Evolutionary conservation across 2,888 invertebrate species (phyloP).

Genomic region (Phragmatobia fuliginosa): DNA sequence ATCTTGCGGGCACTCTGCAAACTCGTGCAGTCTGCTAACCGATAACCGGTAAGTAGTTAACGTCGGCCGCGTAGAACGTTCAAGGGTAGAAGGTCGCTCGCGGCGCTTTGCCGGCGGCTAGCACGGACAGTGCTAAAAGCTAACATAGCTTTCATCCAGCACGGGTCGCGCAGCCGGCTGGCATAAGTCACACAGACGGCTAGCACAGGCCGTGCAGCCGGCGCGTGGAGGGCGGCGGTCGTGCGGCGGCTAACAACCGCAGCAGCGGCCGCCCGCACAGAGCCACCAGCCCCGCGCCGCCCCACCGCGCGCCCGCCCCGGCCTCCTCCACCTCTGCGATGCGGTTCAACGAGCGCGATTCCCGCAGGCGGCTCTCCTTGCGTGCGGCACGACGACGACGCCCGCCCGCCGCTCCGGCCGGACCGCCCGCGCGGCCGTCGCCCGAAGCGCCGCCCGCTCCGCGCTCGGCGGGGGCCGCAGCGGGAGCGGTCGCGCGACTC

Average conservation of each 20-base stretch:
- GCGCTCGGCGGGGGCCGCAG: constrained; percentile 57
- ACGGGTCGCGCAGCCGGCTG: constrained; percentile 47
- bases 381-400: constrained; percentile 76
- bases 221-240: constrained; percentile 72
- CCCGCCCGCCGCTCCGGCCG: constrained; percentile 52
- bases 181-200: constrained; percentile 24
- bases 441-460: constrained; percentile 58
- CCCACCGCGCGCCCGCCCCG: constrained; percentile 73
- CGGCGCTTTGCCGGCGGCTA: neutral
- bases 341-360: constrained; percentile 94
- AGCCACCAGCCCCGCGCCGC: constrained; percentile 76
- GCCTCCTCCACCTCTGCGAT: constrained; percentile 95
- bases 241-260: constrained; percentile 84
- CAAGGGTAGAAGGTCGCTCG: neutral
- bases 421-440: constrained; percentile 51
- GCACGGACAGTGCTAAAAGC: too few relatives aligned
- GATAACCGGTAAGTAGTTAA: neutral
- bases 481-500: constrained; percentile 53
- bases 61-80: neutral
- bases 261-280: constrained; percentile 80
- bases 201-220: constrained; percentile 82
- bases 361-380: constrained; percentile 87
- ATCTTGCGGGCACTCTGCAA: too few relatives aligned
- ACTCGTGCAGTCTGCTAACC: neutral
- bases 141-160: neutral